phyloP scores from a whole-genome alignment of 2,797 vertebrate genomes.

The Triplophysa bombifrons region DNA sequence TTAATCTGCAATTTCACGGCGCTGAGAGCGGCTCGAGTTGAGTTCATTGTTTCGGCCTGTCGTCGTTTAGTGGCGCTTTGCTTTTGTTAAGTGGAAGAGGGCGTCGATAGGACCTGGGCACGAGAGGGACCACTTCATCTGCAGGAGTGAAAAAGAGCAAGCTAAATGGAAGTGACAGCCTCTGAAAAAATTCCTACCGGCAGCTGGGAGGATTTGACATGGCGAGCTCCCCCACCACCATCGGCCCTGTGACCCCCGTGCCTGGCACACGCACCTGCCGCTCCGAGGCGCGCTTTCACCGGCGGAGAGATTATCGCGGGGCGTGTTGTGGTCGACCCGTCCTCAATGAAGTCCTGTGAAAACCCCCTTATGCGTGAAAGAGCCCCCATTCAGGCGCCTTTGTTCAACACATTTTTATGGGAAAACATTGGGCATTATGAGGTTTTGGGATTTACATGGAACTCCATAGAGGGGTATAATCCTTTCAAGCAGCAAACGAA shows the following conservation, averaged over 20 bases:
- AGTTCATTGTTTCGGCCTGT: slow-evolving; percentile 70
- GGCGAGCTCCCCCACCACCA: slow-evolving; percentile 60
- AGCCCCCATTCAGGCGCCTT: slow-evolving; percentile 75
- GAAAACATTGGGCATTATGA: slow-evolving; percentile 81
- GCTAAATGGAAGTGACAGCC: slow-evolving; percentile 80
- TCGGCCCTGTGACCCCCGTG: slow-evolving; percentile 66
- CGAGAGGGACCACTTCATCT: slow-evolving; percentile 67
- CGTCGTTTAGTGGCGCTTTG: slow-evolving; percentile 73
- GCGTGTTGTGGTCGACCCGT: slow-evolving; percentile 68
- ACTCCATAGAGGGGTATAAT: slow-evolving; percentile 82
- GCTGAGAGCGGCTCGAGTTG: slow-evolving; percentile 58
- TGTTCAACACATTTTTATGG: slow-evolving; percentile 80
- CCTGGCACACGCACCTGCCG: slow-evolving; percentile 81
- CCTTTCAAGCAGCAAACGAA: slow-evolving; percentile 75
- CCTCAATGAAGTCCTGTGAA: slow-evolving; percentile 81
- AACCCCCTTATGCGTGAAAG: slow-evolving; percentile 86
- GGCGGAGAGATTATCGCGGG: slow-evolving; percentile 73
- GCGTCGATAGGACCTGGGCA: slow-evolving; percentile 56
- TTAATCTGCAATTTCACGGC: slow-evolving; percentile 77
- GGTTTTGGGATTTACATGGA: slow-evolving; percentile 78
- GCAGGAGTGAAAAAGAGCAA: slow-evolving; percentile 71
- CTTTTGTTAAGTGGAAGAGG: slow-evolving; percentile 54
- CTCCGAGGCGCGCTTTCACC: slow-evolving; percentile 73
- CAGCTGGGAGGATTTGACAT: slow-evolving; percentile 76
- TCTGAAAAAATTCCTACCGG: slow-evolving; percentile 76